Percentiles rank a stretch among this genome's conserved stretches.
These are phyloP conservation scores for Oryctes rhinoceros DNA, from an alignment of 1,140 invertebrate genomes.

Conservation along the genomic window DNA sequence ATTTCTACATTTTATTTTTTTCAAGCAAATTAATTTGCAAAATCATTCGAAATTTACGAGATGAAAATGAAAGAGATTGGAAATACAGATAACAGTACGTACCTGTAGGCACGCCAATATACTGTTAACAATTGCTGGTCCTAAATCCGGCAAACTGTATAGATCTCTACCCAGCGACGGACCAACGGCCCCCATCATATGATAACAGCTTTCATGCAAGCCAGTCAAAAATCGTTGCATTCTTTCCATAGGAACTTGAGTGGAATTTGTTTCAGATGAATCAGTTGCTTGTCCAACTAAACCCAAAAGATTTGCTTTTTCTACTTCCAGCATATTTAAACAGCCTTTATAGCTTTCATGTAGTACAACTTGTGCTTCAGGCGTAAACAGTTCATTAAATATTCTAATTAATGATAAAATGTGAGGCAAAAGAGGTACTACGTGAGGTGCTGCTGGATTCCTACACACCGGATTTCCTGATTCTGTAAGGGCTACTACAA, in stretches of 20 bases:
- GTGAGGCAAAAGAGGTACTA: constrained; percentile 80
- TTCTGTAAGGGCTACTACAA: constrained; percentile 77
- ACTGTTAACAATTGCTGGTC: constrained; percentile 68
- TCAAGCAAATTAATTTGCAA: no score
- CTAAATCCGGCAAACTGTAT: constrained; percentile 75
- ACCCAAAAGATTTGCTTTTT: constrained; percentile 74
- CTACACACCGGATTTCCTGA: constrained; percentile 71
- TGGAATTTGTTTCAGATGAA: constrained; percentile 62
- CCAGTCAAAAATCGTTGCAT: constrained; percentile 83
- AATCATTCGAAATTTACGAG: no score
- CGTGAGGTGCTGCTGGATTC: constrained; percentile 84
- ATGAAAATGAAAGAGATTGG: neutral
- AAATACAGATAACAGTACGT: constrained; percentile 43
- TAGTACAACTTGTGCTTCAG: constrained; percentile 69
- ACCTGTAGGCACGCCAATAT: constrained; percentile 76
- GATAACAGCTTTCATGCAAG: constrained; percentile 78
- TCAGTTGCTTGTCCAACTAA: constrained; percentile 61
- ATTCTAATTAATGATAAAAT: constrained; percentile 78
- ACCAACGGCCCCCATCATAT: constrained; percentile 81
- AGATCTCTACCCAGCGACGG: constrained; percentile 83
- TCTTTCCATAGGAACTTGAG: constrained; percentile 69
- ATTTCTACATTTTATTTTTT: no score
- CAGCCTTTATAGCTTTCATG: constrained; percentile 75
- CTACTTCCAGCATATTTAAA: constrained; percentile 74
- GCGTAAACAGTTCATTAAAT: constrained; percentile 82